phyloP scores from a whole-genome alignment of 2,113 vertebrate species.

The Oceanites oceanicus region DNA sequence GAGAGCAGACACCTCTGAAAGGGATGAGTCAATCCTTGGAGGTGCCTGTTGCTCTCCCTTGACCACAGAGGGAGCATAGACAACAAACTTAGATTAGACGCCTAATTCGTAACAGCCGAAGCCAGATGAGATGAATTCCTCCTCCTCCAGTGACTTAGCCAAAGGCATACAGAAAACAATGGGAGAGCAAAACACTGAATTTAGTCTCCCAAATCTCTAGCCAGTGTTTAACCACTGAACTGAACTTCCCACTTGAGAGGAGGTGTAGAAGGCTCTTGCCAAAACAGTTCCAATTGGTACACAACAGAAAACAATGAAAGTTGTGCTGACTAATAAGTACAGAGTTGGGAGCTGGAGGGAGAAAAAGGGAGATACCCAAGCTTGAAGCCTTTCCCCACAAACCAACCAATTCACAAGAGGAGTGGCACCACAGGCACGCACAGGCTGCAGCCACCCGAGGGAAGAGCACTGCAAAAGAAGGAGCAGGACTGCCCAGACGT shows the following conservation, averaged over 20 bases:
- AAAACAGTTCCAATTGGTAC: not conserved
- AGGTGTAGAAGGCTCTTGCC: not conserved
- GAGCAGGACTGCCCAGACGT: not conserved
- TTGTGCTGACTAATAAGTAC: not conserved
- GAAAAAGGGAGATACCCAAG: not conserved
- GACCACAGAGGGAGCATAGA: not conserved
- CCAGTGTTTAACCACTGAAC: not conserved
- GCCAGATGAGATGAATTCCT: not conserved
- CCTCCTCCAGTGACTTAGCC: not conserved
- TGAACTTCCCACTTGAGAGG: not conserved
- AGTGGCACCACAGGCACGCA: not conserved
- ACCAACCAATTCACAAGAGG: not conserved
- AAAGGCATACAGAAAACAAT: constrained; percentile 22
- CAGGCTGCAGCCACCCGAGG: not conserved
- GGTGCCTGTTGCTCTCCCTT: not conserved
- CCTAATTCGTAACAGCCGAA: not conserved
- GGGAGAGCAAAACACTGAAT: not conserved
- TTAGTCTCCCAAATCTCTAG: not conserved
- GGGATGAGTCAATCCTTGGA: not conserved
- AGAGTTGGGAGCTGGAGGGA: not conserved
- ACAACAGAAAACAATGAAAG: not conserved
- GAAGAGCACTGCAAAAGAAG: not conserved
- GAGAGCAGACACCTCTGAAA: not conserved
- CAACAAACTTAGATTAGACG: not conserved
- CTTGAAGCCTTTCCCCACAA: not conserved